phyloP scores from a whole-genome alignment of 2,113 vertebrate genomes.

The Dunckerocampus dactyliophorus region DNA sequence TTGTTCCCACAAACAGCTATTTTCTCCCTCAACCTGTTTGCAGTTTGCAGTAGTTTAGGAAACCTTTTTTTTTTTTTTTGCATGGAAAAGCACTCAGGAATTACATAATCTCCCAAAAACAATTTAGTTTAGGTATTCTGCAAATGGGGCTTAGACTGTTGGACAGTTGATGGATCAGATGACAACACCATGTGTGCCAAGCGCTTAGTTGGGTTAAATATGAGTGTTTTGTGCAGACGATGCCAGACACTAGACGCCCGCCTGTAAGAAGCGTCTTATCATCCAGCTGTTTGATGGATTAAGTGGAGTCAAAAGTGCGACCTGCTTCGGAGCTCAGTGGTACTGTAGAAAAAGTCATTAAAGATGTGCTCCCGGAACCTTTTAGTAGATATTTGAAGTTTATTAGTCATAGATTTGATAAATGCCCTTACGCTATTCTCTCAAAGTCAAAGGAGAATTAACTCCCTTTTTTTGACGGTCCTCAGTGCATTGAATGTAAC shows the following conservation, averaged over 20 bases:
- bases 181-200: constrained; percentile 8
- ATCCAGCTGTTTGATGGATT: constrained; percentile 32
- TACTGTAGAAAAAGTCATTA: constrained; percentile 25
- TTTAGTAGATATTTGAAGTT: constrained; percentile 28
- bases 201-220: constrained; percentile 13
- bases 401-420: not conserved
- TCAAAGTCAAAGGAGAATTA: constrained; percentile 3
- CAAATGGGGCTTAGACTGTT: constrained; percentile 10
- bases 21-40: constrained; percentile 10
- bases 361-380: constrained; percentile 28
- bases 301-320: constrained; percentile 1
- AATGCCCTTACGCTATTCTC: not conserved
- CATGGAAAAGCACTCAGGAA: constrained; percentile 45
- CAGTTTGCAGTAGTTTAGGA: constrained; percentile 8
- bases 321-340: constrained; percentile 14
- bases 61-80: constrained; percentile 9
- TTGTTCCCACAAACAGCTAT: constrained; percentile 15
- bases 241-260: constrained; percentile 3
- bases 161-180: constrained; percentile 18
- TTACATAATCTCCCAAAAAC: constrained; percentile 27
- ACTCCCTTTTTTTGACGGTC: constrained; percentile 1
- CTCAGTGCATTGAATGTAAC: constrained; percentile 12
- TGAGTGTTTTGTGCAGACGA: constrained; percentile 19
- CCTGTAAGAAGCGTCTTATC: constrained; percentile 12
- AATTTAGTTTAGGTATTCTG: constrained; percentile 26